Evolutionary conservation across 2,797 vertebrate genomes (phyloP).

Genomic region (Lerista edwardsae): DNA sequence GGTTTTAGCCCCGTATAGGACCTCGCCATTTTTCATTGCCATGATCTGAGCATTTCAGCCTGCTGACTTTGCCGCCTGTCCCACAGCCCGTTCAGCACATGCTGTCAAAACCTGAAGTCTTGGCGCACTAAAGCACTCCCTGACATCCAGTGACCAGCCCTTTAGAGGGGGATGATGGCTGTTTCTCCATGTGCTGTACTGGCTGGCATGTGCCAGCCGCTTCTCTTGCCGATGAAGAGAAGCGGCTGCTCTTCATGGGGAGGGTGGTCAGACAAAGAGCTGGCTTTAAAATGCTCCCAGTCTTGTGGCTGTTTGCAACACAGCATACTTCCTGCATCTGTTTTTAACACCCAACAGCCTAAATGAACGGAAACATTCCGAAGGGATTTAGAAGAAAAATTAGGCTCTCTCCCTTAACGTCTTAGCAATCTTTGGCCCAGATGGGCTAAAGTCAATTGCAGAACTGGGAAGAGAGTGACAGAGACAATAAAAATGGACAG

Average conservation of each 20-base stretch:
- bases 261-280: conserved; percentile 65
- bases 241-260: conserved; percentile 45
- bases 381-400: conserved; percentile 44
- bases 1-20: background rate
- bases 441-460: conserved; percentile 47
- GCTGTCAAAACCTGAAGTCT: background rate
- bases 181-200: accelerated
- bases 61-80: conserved; percentile 1
- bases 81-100: accelerated
- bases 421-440: background rate
- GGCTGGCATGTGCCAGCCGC: background rate
- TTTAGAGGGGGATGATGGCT: background rate
- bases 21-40: conserved; percentile 6
- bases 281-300: conserved; percentile 60
- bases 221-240: conserved; percentile 30
- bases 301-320: conserved; percentile 61
- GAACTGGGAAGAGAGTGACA: conserved; percentile 30
- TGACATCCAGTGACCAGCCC: background rate
- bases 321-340: conserved; percentile 71
- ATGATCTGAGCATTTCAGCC: background rate
- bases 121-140: background rate
- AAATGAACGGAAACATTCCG: conserved; percentile 65
- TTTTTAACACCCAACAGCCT: conserved; percentile 54
- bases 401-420: conserved; percentile 39
- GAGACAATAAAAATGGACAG: conserved; percentile 1